Base-by-base conservation (phyloP, 2,113 vertebrate species). In the Neotoma lepida region DNA sequence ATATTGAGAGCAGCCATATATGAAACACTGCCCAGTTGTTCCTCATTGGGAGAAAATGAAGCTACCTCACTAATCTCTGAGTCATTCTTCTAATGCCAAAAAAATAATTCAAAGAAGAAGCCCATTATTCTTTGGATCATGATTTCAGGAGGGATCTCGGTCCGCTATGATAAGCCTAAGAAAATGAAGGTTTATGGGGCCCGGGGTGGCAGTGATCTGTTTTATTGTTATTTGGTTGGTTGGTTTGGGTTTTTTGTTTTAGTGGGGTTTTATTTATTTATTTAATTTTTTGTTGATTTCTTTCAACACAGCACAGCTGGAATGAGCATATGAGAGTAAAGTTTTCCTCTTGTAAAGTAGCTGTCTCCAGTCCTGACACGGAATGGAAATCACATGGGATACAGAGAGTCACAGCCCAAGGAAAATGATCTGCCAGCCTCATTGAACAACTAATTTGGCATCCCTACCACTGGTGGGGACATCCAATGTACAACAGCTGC, bases 401-500 rank as follows among this genome's bases (percentile, higher is more conserved):
- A 84, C 86, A 80, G 91, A 96, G 86, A 92, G 84, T 90, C 86
- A 95, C 86, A 90, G 74, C 46, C 88, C 71, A 88, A 90, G 74
- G 90, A 92, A 91, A 96, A 96, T 35, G 66, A 61, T 73, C 89
- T 86, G 39, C 54, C 89, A 82, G 91, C 77, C 84, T 95, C 96
- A 95, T 24, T 92, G 54, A 90, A 77, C 94, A 95, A 91, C n/a
- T 78, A 90, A 86, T 92, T 93, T 92, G 81, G 86, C 86, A 66
- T 95, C 28, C 4, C 88, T 51, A 49, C 10, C 76, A 82, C 89
- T 90, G 58, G 84, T 96, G 86, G 49, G 66, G 39, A 6, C n/a
- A 82, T 35, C 82, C 74, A 78, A 6, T 14, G 74, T 39, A 77
- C 39, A 94, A 96, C 46, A 92, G 86, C 95, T 93, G 90, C 82